Percentiles rank a stretch among this genome's conserved stretches.
These are phyloP conservation scores for Ametastegia equiseti DNA, from an alignment of 2,888 invertebrate genomes.

Conservation along the genomic window DNA sequence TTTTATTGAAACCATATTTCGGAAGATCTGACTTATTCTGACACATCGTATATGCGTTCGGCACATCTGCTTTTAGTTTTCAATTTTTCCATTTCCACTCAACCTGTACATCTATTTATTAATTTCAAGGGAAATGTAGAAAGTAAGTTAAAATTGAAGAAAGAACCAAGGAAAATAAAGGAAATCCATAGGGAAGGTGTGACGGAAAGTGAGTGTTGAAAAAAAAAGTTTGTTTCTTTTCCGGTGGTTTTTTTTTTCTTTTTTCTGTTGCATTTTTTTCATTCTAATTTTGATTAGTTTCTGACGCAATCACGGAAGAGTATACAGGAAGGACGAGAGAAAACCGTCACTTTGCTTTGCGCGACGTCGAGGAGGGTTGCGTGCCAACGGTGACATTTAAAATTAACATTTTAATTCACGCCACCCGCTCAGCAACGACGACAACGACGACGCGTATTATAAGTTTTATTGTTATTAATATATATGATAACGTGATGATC, in stretches of 20 bases:
- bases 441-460: conserved; percentile 56
- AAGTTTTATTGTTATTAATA: conserved; percentile 65
- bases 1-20: no score
- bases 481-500: conserved; percentile 60
- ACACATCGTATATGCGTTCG: no score
- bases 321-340: background rate
- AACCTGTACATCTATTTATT: no score
- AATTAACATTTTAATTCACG: conserved; percentile 62
- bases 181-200: background rate
- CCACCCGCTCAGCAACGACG: conserved; percentile 46
- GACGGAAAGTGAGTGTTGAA: background rate
- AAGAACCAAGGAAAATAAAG: background rate
- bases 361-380: conserved; percentile 12
- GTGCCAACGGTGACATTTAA: conserved; percentile 49
- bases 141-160: background rate
- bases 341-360: background rate
- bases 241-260: background rate
- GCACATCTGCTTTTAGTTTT: no score
- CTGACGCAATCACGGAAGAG: conserved; percentile 36
- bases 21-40: no score
- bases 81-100: no score
- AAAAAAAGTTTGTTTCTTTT: background rate
- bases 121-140: background rate
- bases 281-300: conserved; percentile 40
- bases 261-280: background rate